Evolutionary conservation across 2,797 vertebrate genomes (phyloP), one percentile per base, ranked within the genome.

Genomic region (Rousettus madagascariensis): DNA sequence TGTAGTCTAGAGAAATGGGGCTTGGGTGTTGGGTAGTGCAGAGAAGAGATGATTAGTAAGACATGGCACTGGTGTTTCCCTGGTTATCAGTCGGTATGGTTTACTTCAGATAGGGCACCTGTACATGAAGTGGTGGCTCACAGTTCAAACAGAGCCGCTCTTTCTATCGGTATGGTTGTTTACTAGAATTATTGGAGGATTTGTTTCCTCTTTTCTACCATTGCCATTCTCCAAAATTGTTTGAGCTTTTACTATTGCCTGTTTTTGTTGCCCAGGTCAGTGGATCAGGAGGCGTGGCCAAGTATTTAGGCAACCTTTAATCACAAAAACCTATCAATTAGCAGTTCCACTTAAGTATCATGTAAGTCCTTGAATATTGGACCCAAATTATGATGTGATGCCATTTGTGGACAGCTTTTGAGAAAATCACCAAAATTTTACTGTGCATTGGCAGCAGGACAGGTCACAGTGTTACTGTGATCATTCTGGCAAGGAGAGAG

Each of bases 1-100:
- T 78, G 12, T 53, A 15, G 74, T 74, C 46, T 80, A 51, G 78
- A 96, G 91, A 92, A 91, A 90, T 17, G 71, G 95, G 59, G 30
- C 59, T 43, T 59, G 79, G n/a, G 53, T 71, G 63, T 41, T 63
- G 53, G 91, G 66, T 63, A 49, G 16, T 53, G 38, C 11, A 92
- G 57, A 33, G 36, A 38, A 61, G 71, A 66, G 74, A 59, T 59
- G 71, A 80, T 22, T 12, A 55, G 22, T 30, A 19, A 65, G 30
- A 15, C 65, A 38, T 41, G 77, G 71, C n/a, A 69, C 79, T 94
- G 69, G 86, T 93, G 49, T 24, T 30, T n/a, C 46, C 33, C 51
- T 22, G 82, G 30, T 86, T 92, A 63, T 89, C 89, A 71, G 71
- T 11, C 12, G 7, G 11, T 63, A 26, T 17, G 26, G 71, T 87